phyloP scores from a whole-genome alignment of 53 echinoderm and acorn worm genomes.

The Glandiceps talaboti region DNA sequence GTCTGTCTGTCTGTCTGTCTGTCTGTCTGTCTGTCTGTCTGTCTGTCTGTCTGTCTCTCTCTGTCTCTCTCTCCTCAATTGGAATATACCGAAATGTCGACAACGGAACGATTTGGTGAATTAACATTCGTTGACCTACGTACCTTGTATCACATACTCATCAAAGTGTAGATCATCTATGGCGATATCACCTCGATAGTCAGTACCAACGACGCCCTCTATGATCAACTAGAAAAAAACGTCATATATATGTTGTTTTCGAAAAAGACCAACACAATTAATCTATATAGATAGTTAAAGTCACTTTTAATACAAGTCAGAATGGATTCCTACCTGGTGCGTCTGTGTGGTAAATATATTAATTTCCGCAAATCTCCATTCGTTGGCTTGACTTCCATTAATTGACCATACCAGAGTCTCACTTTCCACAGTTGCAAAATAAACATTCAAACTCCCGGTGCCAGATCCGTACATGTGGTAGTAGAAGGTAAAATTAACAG shows the following conservation, averaged over 20 bases:
- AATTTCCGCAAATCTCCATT: background rate
- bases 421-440: background rate
- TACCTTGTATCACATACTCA: background rate
- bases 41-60: background rate
- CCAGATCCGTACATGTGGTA: background rate
- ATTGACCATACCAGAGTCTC: background rate
- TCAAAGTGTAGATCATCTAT: background rate
- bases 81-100: too few species aligned
- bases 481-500: background rate
- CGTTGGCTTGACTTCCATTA: background rate
- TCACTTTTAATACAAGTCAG: too few species aligned
- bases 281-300: too few species aligned
- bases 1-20: background rate
- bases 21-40: background rate
- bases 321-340: background rate
- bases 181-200: background rate
- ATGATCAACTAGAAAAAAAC: too few species aligned
- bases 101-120: too few species aligned
- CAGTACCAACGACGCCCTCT: background rate
- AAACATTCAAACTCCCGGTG: background rate
- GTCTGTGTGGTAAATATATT: background rate
- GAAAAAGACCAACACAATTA: too few species aligned
- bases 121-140: too few species aligned
- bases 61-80: background rate
- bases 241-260: too few species aligned